Conservation (phyloP, 2,888 invertebrate species). For the Iphiclides podalirius region DNA sequence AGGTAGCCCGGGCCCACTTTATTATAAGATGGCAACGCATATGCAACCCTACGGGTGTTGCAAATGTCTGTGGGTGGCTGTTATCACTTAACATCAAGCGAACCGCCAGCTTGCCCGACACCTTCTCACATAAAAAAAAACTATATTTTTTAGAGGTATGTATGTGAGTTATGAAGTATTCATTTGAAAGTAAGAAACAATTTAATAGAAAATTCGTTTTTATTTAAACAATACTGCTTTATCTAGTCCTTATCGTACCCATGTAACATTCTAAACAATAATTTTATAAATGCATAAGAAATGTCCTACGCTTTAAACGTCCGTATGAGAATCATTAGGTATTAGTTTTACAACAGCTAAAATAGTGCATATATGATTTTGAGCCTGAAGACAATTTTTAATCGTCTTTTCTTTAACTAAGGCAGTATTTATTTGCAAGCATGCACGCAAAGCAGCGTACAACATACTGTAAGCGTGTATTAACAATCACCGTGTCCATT, state of each 20-base stretch:
- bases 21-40: too few species aligned
- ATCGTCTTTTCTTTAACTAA: constrained; percentile 4
- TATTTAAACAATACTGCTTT: constrained; percentile 3
- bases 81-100: too few species aligned
- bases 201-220: neutral
- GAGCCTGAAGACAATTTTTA: constrained; percentile 16
- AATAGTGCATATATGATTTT: constrained; percentile 4
- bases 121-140: too few species aligned
- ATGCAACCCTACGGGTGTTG: too few species aligned
- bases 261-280: neutral
- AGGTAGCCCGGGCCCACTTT: too few species aligned
- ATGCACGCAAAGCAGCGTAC: neutral
- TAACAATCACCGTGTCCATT: neutral
- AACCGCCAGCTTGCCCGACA: too few species aligned
- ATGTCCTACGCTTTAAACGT: neutral
- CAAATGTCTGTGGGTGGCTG: too few species aligned
- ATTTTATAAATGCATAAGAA: constrained; percentile 1
- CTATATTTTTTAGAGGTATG: too few species aligned
- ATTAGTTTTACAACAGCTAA: neutral
- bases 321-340: neutral
- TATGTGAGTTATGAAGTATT: too few species aligned
- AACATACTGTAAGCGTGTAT: constrained; percentile 5
- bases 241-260: neutral
- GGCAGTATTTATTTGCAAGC: constrained; percentile 2
- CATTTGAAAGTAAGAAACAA: constrained; percentile 2